A percentile compares a stretch with the other conserved stretches of the same genome.
Conservation (phyloP, 2,113 vertebrate species). For the Eurypyga helias region DNA sequence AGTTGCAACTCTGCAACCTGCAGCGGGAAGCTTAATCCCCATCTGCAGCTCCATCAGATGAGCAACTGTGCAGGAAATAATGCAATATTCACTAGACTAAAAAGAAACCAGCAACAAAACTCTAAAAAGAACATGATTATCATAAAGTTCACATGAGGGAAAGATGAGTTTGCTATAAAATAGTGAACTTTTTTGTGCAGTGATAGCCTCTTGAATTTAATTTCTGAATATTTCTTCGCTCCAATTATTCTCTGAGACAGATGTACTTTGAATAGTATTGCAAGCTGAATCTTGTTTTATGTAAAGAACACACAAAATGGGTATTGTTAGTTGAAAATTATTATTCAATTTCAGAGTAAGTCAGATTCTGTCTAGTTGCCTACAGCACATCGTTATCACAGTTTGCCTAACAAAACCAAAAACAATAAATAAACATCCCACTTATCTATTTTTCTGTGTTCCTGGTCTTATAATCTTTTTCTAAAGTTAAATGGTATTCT, state of each 20-base stretch:
- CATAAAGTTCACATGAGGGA: not conserved
- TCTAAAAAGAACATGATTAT: not conserved
- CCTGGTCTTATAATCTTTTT: not conserved
- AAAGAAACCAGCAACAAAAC: not conserved
- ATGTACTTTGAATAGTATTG: not conserved
- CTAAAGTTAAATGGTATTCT: conserved; percentile 15
- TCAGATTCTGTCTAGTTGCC: not conserved
- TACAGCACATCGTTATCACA: not conserved
- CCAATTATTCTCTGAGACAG: not conserved
- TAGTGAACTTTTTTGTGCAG: not conserved
- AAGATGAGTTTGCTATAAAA: not conserved
- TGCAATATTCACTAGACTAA: not conserved
- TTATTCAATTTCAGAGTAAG: not conserved
- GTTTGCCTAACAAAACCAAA: not conserved
- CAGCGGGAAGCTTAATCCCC: not conserved
- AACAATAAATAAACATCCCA: too few relatives aligned
- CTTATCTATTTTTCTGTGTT: not conserved
- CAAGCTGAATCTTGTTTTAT: not conserved
- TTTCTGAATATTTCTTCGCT: not conserved
- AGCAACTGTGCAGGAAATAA: not conserved
- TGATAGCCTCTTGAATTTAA: not conserved
- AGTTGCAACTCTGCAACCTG: not conserved
- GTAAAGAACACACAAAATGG: not conserved
- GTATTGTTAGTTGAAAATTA: not conserved
- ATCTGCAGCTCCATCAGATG: not conserved